These are phyloP conservation scores for Eupithecia exiguata DNA, from an alignment of 2,888 invertebrate species.

Conservation along the genomic window DNA sequence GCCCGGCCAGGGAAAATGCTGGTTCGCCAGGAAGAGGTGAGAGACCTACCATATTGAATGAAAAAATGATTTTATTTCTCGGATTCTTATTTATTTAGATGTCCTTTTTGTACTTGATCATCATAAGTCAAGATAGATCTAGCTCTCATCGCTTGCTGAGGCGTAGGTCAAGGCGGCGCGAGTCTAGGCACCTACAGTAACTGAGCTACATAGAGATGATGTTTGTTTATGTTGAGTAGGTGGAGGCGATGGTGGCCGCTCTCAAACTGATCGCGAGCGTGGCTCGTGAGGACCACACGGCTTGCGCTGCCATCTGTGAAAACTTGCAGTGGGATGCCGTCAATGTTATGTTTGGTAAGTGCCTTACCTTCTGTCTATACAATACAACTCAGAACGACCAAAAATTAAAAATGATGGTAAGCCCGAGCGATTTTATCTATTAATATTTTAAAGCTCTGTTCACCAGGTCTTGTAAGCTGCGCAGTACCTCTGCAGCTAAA, in stretches of 20 bases:
- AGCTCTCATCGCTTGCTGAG: not conserved
- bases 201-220: not conserved
- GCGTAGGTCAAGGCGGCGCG: too few relatives aligned
- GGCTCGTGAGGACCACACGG: constrained; percentile 90
- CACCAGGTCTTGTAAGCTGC: constrained; percentile 91
- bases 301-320: constrained; percentile 92
- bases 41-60: not conserved
- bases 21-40: constrained; percentile 73
- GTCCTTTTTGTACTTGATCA: too few relatives aligned
- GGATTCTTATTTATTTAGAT: too few relatives aligned
- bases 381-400: not conserved
- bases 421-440: not conserved
- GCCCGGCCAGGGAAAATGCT: constrained; percentile 70
- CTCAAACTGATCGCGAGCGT: constrained; percentile 90
- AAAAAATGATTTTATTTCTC: not conserved
- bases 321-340: constrained; percentile 95
- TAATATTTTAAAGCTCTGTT: not conserved
- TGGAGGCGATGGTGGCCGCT: constrained; percentile 93
- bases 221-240: constrained; percentile 54
- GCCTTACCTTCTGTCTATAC: not conserved
- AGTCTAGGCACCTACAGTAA: not conserved
- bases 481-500: constrained; percentile 93
- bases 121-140: not conserved
- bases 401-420: not conserved
- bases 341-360: constrained; percentile 87